phyloP scores from a whole-genome alignment of 1,140 invertebrate species.

The Papilio machaon region DNA sequence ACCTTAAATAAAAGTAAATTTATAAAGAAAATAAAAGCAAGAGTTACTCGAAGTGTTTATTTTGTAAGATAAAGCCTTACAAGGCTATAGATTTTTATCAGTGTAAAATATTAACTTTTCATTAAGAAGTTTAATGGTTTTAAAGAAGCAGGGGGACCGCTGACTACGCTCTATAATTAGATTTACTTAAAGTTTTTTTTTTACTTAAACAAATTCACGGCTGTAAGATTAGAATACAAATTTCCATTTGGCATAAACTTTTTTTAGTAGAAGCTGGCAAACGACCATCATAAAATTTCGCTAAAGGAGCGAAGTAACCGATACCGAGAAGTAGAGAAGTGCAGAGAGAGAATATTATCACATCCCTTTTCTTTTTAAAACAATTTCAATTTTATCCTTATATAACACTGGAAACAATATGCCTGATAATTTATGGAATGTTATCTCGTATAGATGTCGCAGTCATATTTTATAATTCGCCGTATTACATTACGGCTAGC shows the following conservation, averaged over 20 bases:
- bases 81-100: slow-evolving; percentile 1
- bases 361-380: not conserved
- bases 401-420: not conserved
- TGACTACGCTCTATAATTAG: not conserved
- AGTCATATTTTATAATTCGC: no score
- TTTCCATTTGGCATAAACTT: no score
- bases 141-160: not conserved
- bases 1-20: not conserved
- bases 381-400: not conserved
- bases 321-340: no score
- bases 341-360: no score
- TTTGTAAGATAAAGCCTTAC: not conserved
- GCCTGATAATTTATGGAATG: not conserved
- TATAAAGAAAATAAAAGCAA: not conserved
- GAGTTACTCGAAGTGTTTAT: slow-evolving; percentile 8
- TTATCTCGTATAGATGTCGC: not conserved
- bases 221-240: no score
- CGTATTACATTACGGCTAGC: no score
- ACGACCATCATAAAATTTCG: no score
- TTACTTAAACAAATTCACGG: not conserved
- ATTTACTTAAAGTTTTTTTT: not conserved
- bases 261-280: no score
- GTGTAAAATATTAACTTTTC: slow-evolving; percentile 16
- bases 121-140: slow-evolving; percentile 3
- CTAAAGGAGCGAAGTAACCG: no score